Conservation (phyloP, 2,888 invertebrate species). For the Agrypnus murinus region DNA sequence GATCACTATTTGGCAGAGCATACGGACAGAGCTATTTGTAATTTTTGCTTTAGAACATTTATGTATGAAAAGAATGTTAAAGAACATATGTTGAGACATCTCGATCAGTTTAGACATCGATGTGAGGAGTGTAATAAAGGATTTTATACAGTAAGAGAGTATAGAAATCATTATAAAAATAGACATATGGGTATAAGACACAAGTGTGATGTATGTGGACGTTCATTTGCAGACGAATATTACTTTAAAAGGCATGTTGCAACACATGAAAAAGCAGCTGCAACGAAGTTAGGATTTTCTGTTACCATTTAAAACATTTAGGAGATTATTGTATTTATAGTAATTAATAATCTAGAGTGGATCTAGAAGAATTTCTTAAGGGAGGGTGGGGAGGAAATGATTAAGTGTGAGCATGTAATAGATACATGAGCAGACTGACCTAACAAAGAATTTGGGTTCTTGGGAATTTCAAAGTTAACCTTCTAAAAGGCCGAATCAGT, state of each 20-base stretch:
- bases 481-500: too few relatives aligned
- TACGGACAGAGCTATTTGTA: constrained; percentile 68
- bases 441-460: too few relatives aligned
- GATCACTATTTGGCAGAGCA: constrained; percentile 66
- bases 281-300: constrained; percentile 39
- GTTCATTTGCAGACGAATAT: constrained; percentile 70
- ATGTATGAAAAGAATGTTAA: constrained; percentile 71
- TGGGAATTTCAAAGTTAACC: too few relatives aligned
- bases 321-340: too few relatives aligned
- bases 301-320: not conserved
- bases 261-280: constrained; percentile 63
- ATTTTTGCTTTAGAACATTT: constrained; percentile 69
- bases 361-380: too few relatives aligned
- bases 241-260: constrained; percentile 69
- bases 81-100: constrained; percentile 69
- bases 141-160: constrained; percentile 69
- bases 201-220: constrained; percentile 67
- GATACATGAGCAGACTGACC: too few relatives aligned
- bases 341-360: too few relatives aligned
- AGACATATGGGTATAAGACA: constrained; percentile 70
- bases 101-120: constrained; percentile 69
- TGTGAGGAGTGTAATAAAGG: constrained; percentile 70
- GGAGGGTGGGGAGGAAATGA: too few relatives aligned
- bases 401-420: too few relatives aligned
- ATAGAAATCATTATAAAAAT: constrained; percentile 69